Percentiles rank a stretch among this genome's conserved stretches.
These are phyloP conservation scores for Chrysolina americana DNA, from an alignment of 2,888 invertebrate genomes.

Conservation along the genomic window DNA sequence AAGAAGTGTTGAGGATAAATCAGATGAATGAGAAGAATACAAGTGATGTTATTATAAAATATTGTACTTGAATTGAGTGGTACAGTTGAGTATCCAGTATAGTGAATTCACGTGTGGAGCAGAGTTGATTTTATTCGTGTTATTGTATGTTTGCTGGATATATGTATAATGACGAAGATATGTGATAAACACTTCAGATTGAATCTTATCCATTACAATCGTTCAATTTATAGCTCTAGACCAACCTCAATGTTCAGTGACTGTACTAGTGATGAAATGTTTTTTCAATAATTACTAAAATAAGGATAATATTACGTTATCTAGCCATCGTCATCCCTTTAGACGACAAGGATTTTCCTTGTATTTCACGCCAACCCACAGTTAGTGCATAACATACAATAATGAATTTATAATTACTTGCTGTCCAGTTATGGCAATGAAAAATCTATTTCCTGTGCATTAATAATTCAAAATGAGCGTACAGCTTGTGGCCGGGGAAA, in stretches of 20 bases:
- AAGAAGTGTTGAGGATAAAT: too few relatives aligned
- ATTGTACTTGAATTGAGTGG: too few relatives aligned
- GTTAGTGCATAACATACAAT: slow-evolving; percentile 36
- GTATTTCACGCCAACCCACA: slow-evolving; percentile 37
- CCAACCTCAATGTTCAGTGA: neutral
- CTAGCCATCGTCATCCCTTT: slow-evolving; percentile 4
- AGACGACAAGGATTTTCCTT: neutral
- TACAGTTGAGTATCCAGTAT: too few relatives aligned
- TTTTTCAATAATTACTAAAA: neutral
- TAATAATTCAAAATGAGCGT: slow-evolving; percentile 5
- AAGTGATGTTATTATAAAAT: too few relatives aligned
- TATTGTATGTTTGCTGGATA: too few relatives aligned
- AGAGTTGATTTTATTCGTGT: too few relatives aligned
- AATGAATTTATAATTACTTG: slow-evolving; percentile 39
- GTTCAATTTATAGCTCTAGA: neutral
- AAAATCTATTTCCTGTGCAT: slow-evolving; percentile 29
- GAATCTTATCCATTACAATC: too few relatives aligned
- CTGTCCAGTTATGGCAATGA: slow-evolving; percentile 24
- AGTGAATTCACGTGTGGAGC: too few relatives aligned
- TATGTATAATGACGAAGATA: too few relatives aligned
- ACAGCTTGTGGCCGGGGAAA: neutral
- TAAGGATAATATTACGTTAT: neutral
- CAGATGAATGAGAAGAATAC: too few relatives aligned
- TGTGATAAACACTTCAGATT: too few relatives aligned
- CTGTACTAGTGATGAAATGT: neutral